Evolutionary conservation across 1,140 invertebrate species (phyloP), one percentile per base, ranked within the genome.

Genomic region (Ganaspis sp.): DNA sequence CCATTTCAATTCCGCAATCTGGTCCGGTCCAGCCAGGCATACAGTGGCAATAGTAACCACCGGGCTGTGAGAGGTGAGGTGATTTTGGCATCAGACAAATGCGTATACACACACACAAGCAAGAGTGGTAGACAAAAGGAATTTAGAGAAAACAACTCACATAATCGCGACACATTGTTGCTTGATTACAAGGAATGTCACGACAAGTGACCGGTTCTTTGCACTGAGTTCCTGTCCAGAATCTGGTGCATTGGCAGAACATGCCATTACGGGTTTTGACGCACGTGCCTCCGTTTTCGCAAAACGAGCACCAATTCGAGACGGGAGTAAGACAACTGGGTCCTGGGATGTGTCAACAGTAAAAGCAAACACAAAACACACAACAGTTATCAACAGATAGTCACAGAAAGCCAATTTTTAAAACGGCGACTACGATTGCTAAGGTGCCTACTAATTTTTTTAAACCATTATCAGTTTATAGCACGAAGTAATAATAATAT

Each of bases 1-100:
- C 91, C 69, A 93, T 89, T 75, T 92, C 91, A 72, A 88, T 84
- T 71, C 94, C 92, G 85, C 94, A 95, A 78, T 94, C 93, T 21
- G 91, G 85, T 19, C 94, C 93, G 19, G 92, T 92, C 93, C 94
- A 96, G 21, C 95, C 96, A 71, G 93, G 87, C 64, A 94, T 92
- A 87, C 96, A 97, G 70, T 92, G 92, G 91, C 96, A 97, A 76
- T 93, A 94, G 91, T 95, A 96, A 21, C 93, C 92, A 77, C 86
- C 89, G 29, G 92, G 83, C 93, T 94, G 87, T 75, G 29, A 64
- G 37, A 11, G 17, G 21, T 37, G 9, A 64, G 19, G 34, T 34
- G 53, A 15, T 70, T 71, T 75, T 64, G 58, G 23, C 58, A 64
- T 64, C 8, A 64, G n/a, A n/a, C n/a, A n/a, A n/a, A n/a, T n/a